A percentile compares a stretch with the other conserved stretches of the same genome.
These are phyloP conservation scores for Drosophila sechellia DNA, from an alignment of 1,140 invertebrate species.

Conservation along the genomic window DNA sequence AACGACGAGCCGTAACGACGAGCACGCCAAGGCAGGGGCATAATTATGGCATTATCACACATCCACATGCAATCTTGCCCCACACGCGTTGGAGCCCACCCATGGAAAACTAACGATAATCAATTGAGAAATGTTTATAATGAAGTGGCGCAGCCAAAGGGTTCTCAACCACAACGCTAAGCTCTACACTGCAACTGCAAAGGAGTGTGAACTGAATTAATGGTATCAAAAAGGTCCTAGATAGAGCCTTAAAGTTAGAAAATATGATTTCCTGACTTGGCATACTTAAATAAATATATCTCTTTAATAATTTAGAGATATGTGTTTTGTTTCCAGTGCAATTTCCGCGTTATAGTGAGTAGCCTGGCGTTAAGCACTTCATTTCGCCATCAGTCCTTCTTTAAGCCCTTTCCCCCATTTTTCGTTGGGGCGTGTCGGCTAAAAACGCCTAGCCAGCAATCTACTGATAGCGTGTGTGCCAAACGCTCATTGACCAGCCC, in stretches of 20 bases:
- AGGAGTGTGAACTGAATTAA: not conserved
- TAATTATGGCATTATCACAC: conserved; percentile 81
- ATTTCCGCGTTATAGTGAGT: conserved; percentile 16
- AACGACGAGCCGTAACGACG: conserved; percentile 42
- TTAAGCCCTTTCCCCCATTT: conserved; percentile 6
- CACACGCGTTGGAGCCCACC: conserved; percentile 3
- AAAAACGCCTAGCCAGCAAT: conserved; percentile 76
- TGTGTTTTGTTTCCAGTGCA: conserved; percentile 1
- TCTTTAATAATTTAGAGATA: too few relatives aligned
- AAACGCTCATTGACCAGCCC: conserved; percentile 49
- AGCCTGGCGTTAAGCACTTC: conserved; percentile 67
- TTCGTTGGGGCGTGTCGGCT: conserved; percentile 54
- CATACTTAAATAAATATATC: too few relatives aligned
- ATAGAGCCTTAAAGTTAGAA: too few relatives aligned
- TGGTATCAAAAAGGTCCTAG: not conserved
- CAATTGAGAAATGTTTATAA: conserved; percentile 82
- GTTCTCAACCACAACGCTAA: conserved; percentile 13
- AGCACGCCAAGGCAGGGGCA: conserved; percentile 71
- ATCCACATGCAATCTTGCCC: conserved; percentile 10
- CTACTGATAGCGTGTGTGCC: conserved; percentile 48
- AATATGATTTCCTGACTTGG: too few relatives aligned
- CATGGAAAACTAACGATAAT: conserved; percentile 71
- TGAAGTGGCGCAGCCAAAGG: conserved; percentile 71
- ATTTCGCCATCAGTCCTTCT: conserved; percentile 38
- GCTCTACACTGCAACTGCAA: conserved; percentile 8